Evolutionary conservation across 92 coral and sea anemone genomes (phyloP), one percentile per base, ranked within the genome.

Genomic region (Virgularia gustaviana): DNA sequence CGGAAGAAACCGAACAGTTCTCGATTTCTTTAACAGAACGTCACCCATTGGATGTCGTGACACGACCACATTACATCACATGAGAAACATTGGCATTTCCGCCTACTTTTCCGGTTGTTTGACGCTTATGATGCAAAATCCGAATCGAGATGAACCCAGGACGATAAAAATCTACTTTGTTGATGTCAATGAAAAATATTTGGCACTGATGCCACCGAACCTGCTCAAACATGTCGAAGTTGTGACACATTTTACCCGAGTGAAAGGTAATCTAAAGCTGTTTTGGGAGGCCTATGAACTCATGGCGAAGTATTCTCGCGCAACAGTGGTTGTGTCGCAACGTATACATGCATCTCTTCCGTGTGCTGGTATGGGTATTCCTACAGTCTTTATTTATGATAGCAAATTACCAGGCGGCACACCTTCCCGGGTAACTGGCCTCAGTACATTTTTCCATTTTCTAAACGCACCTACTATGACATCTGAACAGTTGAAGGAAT

Each of bases 291-390:
- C 81, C 51, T 76, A 76, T 33, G 29, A 63, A 9, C 45, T 38
- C 29, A 24, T 76, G 9, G 74, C 39, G 37, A 63, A 43, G 39
- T 76, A 63, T 61, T 38, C 73, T 7, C 49, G 10, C 16, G 81
- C 81, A 0, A 76, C 47, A 36, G 18, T 76, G 27, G 81, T 76
- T 7, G 31, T 76, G 12, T 63, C 81, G 12, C 81, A 76, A 45
- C 36, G 76, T 9, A 63, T 76, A 38, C 75, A 63, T 38, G 20
- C 61, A 19, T 74, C 81, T 8, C 32, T 76, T 0, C 73, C 62
- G n/a, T 75, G 76, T 42, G 80, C 62, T 23, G 80, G 73, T 37
- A 63, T 75, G 80, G 74, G 80, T 28, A 75, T 43, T 39, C 80
- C 80, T 0, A 73, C 62, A 6, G 32, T 75, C 7, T 75, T 75